Base-by-base conservation (phyloP, 2,888 invertebrate species). In the Disparrhopalites patrizii region DNA sequence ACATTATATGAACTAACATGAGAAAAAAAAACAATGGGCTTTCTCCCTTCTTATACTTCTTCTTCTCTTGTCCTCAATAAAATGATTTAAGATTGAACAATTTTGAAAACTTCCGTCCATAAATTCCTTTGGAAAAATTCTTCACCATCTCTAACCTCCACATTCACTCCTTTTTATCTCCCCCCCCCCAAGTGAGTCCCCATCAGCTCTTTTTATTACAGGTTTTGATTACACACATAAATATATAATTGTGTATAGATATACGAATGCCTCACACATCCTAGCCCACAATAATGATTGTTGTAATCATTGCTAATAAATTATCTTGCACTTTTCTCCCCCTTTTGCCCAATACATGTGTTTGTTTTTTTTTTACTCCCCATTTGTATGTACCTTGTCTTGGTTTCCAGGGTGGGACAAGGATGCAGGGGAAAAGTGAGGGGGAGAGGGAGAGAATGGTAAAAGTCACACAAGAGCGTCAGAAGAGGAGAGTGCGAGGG, bases 71-170 rank as follows among this genome's bases (percentile, higher is more conserved):
- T 58, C 58, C 58, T 18, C 38, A 61, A 33, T 36, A 33, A n/a
- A 61, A 61, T 61, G 61, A 61, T 61, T 61, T 61, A 61, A 51
- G 51, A 51, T 27, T 61, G 61, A 25, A 51, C 61, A 61, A 61
- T 61, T 51, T 61, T n/a, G 15, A 43, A 58, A 58, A 13, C 23
- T 47, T 47, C 47, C 47, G 25, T 47, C 47, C 20, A 47, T 36
- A 36, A 36, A 23, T n/a, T 25, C 47, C n/a, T 8, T 28, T 8
- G 52, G 20, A 8, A 4, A 8, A 30, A 8, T 23, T 47, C 10
- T 28, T 52, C 28, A 52, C 52, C 28, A 52, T 30, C 3, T 28
- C n/a, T 31, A 30, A 28, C 20, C 15, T 28, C 20, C 15, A 27
- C 15, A 31, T 28, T 43, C 47, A 20, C 23, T 47, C 23, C 47